phyloP scores from a whole-genome alignment of 1,140 invertebrate genomes.

The silkworm (Bombyx mori) region ASM3026992v2 NC_085121.1:11556501-11557000 shows the following conservation, averaged over 20 bases:
- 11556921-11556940: background rate
- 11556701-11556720: background rate
- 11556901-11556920: conserved; percentile 18
- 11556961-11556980: conserved; percentile 65
- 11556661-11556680: conserved; percentile 7
- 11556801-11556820: background rate
- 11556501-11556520: conserved; percentile 31
- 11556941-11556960: conserved; percentile 45
- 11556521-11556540: too few species aligned
- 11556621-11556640: conserved; percentile 4
- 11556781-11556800: conserved; percentile 22
- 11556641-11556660: background rate
- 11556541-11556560: too few species aligned
- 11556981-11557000: conserved; percentile 50
- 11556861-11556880: conserved; percentile 34
- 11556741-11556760: conserved; percentile 25
- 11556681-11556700: background rate
- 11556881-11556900: conserved; percentile 16
- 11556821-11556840: conserved; percentile 14
- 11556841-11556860: conserved; percentile 27
- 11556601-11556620: conserved; percentile 7
- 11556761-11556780: conserved; percentile 41
- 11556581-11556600: background rate
- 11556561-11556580: too few species aligned
- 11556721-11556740: background rate